Evolutionary conservation across 2,797 vertebrate species (phyloP).

Genomic region (Pangasius larnaudii): DNA sequence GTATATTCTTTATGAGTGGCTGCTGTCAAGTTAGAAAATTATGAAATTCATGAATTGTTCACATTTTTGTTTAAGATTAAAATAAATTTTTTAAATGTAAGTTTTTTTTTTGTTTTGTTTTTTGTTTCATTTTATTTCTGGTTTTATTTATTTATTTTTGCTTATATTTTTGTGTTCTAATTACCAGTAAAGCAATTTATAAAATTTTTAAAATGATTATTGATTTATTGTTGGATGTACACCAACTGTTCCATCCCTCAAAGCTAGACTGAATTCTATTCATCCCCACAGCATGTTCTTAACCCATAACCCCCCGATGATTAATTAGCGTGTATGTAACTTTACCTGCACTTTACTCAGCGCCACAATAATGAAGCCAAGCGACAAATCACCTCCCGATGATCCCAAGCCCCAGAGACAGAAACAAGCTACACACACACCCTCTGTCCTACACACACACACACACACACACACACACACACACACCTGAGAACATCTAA

Average conservation of each 20-base stretch:
- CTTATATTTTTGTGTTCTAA: neutral
- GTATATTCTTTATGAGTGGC: neutral
- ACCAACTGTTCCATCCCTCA: neutral
- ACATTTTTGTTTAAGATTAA: neutral
- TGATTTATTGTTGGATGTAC: neutral
- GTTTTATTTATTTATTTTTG: neutral
- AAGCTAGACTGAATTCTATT: constrained; percentile 26
- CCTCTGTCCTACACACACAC: constrained; percentile 54
- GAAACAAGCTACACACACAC: constrained; percentile 69
- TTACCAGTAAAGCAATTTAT: neutral
- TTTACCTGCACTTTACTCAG: constrained; percentile 34
- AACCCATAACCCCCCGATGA: constrained; percentile 49
- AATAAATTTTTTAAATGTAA: neutral
- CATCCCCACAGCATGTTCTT: constrained; percentile 33
- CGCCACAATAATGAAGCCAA: constrained; percentile 53
- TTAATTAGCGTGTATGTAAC: constrained; percentile 56
- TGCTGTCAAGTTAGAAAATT: neutral
- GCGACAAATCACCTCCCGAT: constrained; percentile 59
- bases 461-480: constrained; percentile 55
- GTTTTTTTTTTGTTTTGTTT: neutral
- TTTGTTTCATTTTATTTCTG: neutral
- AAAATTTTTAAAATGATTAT: neutral
- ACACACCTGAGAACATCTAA: neutral
- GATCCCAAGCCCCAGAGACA: constrained; percentile 71
- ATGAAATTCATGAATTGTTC: neutral